phyloP scores from a whole-genome alignment of 2,797 vertebrate species.

The Florisuga fusca region DNA sequence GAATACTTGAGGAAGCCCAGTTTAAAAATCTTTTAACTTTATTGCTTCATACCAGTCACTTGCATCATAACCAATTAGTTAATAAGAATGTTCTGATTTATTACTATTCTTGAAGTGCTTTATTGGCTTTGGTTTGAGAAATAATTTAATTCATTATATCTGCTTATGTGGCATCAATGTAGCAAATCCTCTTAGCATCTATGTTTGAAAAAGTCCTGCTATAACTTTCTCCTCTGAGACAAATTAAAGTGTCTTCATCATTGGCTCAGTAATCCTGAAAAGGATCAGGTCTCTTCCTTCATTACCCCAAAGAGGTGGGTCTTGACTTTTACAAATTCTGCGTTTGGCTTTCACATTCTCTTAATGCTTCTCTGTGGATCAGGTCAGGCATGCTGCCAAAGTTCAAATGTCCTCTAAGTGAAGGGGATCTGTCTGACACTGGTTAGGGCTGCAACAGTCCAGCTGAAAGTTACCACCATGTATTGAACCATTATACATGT shows the following conservation, averaged over 20 bases:
- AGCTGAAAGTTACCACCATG: neutral
- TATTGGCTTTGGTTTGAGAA: constrained; percentile 1
- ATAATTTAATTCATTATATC: constrained; percentile 16
- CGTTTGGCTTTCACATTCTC: constrained; percentile 8
- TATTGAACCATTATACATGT: neutral
- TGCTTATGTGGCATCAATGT: constrained; percentile 9
- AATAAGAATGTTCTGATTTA: neutral
- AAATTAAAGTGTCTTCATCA: neutral
- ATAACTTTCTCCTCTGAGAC: neutral
- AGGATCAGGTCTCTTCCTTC: neutral
- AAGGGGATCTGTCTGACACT: neutral
- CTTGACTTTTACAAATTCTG: constrained; percentile 2
- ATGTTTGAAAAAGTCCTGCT: neutral
- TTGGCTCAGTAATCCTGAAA: constrained; percentile 10
- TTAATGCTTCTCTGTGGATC: neutral
- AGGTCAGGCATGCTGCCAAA: neutral
- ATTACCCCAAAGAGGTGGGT: neutral
- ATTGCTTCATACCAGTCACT: neutral
- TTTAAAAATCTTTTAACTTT: neutral
- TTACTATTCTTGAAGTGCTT: neutral
- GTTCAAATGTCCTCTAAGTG: neutral
- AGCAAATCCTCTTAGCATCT: constrained; percentile 1
- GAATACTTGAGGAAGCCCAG: neutral
- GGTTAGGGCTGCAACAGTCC: neutral
- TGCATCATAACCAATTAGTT: neutral